Conservation (phyloP, 2,113 vertebrate species). For the Thomomys bottae region DNA sequence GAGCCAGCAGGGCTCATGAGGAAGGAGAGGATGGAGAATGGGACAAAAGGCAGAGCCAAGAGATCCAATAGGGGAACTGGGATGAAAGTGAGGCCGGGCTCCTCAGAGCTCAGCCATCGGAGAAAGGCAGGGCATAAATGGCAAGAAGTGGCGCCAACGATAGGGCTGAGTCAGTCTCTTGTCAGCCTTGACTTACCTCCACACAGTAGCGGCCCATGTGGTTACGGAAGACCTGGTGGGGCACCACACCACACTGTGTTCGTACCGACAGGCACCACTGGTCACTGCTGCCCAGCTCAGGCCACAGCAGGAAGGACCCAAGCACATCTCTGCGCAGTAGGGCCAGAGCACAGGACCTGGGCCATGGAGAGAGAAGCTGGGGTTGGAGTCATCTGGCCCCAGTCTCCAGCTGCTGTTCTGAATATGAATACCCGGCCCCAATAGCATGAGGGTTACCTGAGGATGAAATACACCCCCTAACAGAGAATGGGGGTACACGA, state of each 20-base stretch:
- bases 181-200: conserved; percentile 85
- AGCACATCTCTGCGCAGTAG: conserved; percentile 90
- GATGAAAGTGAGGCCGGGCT: neutral
- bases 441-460: neutral
- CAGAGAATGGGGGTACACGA: neutral
- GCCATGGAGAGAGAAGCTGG: neutral
- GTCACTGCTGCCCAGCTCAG: conserved; percentile 84
- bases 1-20: neutral
- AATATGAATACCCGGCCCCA: neutral
- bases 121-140: neutral
- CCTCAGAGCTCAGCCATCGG: neutral
- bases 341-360: conserved; percentile 87
- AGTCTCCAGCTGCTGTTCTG: neutral
- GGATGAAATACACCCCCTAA: neutral
- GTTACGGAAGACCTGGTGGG: conserved; percentile 86
- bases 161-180: neutral
- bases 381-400: neutral
- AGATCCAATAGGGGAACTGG: neutral
- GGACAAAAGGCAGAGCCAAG: neutral
- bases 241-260: conserved; percentile 88
- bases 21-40: neutral
- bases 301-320: conserved; percentile 92
- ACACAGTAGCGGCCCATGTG: conserved; percentile 87
- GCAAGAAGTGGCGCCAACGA: neutral
- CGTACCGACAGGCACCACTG: conserved; percentile 90